A percentile compares a stretch with the other conserved stretches of the same genome.
Evolutionary conservation across 1,140 invertebrate species (phyloP).

Genomic region (Probaryconus sp.): DNA sequence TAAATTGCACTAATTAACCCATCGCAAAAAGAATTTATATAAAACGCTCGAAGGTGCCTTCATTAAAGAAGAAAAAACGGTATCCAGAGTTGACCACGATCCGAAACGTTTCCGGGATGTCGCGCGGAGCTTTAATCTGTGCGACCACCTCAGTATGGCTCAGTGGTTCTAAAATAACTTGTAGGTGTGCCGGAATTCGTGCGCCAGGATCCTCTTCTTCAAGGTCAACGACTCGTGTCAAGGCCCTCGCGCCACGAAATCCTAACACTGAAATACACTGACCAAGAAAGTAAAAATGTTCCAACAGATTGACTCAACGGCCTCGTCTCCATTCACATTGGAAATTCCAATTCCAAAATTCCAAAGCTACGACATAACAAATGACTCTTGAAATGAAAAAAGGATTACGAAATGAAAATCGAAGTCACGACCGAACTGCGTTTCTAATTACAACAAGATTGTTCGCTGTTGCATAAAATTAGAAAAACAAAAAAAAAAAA

Average conservation of each 20-base stretch:
- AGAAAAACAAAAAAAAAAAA: too few species aligned
- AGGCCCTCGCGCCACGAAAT: conserved; percentile 31
- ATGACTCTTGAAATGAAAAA: too few species aligned
- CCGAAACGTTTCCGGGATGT: conserved; percentile 74
- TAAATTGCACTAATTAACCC: too few species aligned
- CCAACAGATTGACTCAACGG: not conserved
- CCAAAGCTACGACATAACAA: too few species aligned
- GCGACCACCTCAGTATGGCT: conserved; percentile 6
- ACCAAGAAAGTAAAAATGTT: not conserved
- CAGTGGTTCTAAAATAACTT: conserved; percentile 63
- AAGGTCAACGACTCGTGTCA: conserved; percentile 67
- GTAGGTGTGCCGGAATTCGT: conserved; percentile 57
- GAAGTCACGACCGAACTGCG: too few species aligned
- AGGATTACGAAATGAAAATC: too few species aligned
- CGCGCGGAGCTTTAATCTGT: conserved; percentile 59
- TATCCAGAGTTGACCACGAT: conserved; percentile 69
- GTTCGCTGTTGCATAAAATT: too few species aligned
- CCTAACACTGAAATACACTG: not conserved
- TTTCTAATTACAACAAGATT: too few species aligned
- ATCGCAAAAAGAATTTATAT: too few species aligned
- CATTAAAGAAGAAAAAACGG: conserved; percentile 68
- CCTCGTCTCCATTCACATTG: not conserved
- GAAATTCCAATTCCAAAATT: not conserved
- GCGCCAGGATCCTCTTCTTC: conserved; percentile 39
- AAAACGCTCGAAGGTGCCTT: conserved; percentile 25